Percentiles rank a stretch among this genome's conserved stretches.
These are phyloP conservation scores for Sorex araneus DNA, from an alignment of 2,113 vertebrate species.

Conservation along the genomic window DNA sequence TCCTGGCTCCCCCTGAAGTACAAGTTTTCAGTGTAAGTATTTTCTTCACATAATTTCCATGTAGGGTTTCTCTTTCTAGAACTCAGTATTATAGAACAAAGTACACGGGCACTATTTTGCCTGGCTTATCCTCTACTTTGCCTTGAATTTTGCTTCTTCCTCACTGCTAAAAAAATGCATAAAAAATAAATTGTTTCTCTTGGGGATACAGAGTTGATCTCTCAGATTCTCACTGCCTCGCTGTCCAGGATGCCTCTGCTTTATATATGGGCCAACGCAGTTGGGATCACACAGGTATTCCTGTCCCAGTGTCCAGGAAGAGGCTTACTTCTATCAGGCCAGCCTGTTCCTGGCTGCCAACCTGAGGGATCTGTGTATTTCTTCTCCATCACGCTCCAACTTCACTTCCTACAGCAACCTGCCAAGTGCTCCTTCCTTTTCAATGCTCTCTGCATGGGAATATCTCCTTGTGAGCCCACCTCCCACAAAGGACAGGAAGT, in stretches of 20 bases:
- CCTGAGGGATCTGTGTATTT: neutral
- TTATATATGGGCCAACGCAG: too few relatives aligned
- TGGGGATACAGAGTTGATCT: neutral
- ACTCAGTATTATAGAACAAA: neutral
- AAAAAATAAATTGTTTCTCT: neutral
- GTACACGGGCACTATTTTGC: neutral
- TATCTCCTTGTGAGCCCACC: neutral
- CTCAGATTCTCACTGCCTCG: too few relatives aligned
- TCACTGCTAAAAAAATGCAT: neutral
- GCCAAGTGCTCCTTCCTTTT: neutral
- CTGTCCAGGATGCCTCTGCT: too few relatives aligned
- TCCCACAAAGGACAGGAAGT: neutral
- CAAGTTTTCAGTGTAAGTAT: constrained; percentile 14
- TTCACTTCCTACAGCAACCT: neutral
- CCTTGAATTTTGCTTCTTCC: neutral
- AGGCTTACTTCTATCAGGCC: neutral
- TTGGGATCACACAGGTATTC: fast-evolving
- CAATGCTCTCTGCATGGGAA: neutral
- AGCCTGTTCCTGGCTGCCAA: neutral
- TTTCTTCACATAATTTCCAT: neutral
- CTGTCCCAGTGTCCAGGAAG: neutral
- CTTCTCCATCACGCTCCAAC: fast-evolving
- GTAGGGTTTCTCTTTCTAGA: neutral
- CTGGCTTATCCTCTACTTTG: neutral
- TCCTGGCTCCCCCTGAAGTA: constrained; percentile 67